A percentile compares a stretch with the other conserved stretches of the same genome.
Evolutionary conservation across 2,888 invertebrate genomes (phyloP).

Genomic region (Brachyopa scutellaris): DNA sequence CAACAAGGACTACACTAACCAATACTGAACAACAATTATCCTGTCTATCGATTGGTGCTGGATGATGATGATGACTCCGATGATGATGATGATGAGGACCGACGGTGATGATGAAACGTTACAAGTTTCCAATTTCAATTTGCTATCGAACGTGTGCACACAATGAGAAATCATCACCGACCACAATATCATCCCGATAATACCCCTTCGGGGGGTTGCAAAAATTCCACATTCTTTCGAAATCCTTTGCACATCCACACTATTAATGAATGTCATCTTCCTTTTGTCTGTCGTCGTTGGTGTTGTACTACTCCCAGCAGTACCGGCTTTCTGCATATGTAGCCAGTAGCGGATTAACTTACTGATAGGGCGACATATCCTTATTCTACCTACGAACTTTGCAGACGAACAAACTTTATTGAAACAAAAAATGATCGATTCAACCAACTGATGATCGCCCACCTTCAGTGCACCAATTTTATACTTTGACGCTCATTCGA

Average conservation of each 20-base stretch:
- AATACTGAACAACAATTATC: slow-evolving; percentile 51
- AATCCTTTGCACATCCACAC: slow-evolving; percentile 52
- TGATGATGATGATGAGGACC: slow-evolving; percentile 21
- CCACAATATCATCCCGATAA: slow-evolving; percentile 50
- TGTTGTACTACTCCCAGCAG: not conserved
- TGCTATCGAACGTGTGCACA: slow-evolving; percentile 59
- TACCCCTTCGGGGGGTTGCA: not conserved
- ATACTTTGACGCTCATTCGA: no score
- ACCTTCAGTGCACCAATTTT: no score
- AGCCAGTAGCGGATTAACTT: slow-evolving; percentile 42
- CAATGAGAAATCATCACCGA: slow-evolving; percentile 68
- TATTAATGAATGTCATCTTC: slow-evolving; percentile 66
- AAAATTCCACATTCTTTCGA: slow-evolving; percentile 50
- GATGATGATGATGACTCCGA: slow-evolving; percentile 29
- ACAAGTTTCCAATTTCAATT: slow-evolving; percentile 71
- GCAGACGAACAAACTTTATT: no score
- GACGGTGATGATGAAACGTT: slow-evolving; percentile 57
- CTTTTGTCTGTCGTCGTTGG: slow-evolving; percentile 28
- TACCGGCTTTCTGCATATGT: not conserved
- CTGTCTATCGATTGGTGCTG: slow-evolving; percentile 37
- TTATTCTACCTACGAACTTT: no score
- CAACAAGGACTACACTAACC: not conserved
- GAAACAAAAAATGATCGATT: no score
- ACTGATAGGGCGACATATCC: not conserved
- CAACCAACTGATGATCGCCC: no score